Evolutionary conservation across 2,797 vertebrate genomes (phyloP).

Genomic region (Scyliorhinus canicula): DNA sequence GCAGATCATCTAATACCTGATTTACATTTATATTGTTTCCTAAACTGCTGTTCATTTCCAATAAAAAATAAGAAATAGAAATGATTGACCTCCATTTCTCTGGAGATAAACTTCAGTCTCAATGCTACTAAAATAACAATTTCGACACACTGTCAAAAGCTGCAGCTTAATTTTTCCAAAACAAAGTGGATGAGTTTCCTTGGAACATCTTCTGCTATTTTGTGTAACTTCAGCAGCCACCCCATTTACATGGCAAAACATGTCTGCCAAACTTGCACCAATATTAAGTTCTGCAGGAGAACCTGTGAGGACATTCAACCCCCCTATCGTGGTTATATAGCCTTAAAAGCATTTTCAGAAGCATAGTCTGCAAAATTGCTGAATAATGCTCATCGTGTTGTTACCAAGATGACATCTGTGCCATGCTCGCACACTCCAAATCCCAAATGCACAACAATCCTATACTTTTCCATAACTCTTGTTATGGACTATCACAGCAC

Average conservation of each 20-base stretch:
- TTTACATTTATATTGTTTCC: conserved; percentile 21
- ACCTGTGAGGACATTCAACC: neutral
- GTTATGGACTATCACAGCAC: too few species aligned
- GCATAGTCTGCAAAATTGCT: neutral
- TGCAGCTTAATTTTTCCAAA: neutral
- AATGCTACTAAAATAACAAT: neutral
- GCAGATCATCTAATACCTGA: neutral
- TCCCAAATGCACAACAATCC: too few species aligned
- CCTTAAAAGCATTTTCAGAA: neutral
- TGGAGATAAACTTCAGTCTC: neutral
- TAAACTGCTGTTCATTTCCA: neutral
- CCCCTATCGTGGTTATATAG: neutral
- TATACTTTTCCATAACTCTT: too few species aligned
- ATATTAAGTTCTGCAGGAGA: neutral
- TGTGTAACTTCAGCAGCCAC: neutral
- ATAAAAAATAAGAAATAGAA: neutral
- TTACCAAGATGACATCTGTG: too few species aligned
- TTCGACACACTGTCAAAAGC: neutral
- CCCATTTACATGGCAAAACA: neutral
- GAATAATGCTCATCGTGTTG: neutral
- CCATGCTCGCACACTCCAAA: too few species aligned
- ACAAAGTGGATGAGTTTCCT: neutral
- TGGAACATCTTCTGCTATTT: neutral
- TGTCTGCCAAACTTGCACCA: neutral
- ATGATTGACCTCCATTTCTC: neutral